These are phyloP conservation scores for Coenobita brevimanus DNA, from an alignment of 1,140 invertebrate species.

Conservation along the genomic window DNA sequence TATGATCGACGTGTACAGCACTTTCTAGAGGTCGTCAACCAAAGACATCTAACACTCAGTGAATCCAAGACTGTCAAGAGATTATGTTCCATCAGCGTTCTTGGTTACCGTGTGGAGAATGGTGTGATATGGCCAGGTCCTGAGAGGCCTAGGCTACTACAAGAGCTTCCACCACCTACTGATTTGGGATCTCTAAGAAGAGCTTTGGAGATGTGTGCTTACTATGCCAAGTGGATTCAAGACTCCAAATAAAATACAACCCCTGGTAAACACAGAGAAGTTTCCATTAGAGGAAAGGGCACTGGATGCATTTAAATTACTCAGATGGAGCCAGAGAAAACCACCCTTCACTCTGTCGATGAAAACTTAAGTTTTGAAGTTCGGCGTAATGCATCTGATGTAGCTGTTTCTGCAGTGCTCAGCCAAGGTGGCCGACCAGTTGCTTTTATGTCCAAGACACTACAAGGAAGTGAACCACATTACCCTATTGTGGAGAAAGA, in stretches of 20 bases:
- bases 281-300: constrained; percentile 16
- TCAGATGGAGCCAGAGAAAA: constrained; percentile 8
- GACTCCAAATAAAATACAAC: constrained; percentile 42
- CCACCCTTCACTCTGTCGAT: constrained; percentile 32
- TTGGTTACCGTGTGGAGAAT: constrained; percentile 41
- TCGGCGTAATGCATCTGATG: constrained; percentile 29
- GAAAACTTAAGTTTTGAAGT: constrained; percentile 32
- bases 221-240: constrained; percentile 45
- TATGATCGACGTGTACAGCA: constrained; percentile 23
- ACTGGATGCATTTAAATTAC: constrained; percentile 15
- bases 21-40: constrained; percentile 18
- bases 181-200: constrained; percentile 23
- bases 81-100: constrained; percentile 7
- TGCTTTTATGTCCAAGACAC: constrained; percentile 32
- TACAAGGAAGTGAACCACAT: constrained; percentile 28
- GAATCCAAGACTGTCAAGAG: constrained; percentile 23
- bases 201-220: constrained; percentile 42
- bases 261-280: constrained; percentile 6
- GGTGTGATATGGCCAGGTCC: constrained; percentile 38
- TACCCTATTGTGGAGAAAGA: constrained; percentile 34
- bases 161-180: constrained; percentile 26
- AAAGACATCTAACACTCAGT: constrained; percentile 23
- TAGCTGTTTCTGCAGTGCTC: constrained; percentile 30
- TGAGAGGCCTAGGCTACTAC: constrained; percentile 32
- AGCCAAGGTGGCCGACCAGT: constrained; percentile 45